Evolutionary conservation across 2,888 invertebrate species (phyloP), one percentile per base, ranked within the genome.

Genomic region (Eristalis tenax): DNA sequence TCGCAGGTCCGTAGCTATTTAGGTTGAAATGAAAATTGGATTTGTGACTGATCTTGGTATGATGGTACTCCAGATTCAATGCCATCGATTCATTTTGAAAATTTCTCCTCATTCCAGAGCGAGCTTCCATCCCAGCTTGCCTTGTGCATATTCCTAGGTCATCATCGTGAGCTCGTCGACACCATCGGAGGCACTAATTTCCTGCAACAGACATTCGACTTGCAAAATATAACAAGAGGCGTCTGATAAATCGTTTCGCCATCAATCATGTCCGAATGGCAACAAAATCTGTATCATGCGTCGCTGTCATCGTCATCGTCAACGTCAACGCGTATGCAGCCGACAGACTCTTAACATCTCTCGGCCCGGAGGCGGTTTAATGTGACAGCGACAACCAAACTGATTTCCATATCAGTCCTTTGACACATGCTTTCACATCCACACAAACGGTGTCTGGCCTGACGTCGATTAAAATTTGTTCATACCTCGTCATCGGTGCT

Each of bases 321-420:
- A 23, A 15, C 61, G 74, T 35, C 70, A 77, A 59, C 64, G 64
- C 40, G 32, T 32, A 57, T 15, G 13, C 26, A 32, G 32, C 32
- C 4, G 32, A 32, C 32, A 32, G 23, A n/a, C 69, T 23, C n/a
- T 38, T 22, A n/a, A 43, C 63, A 68, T 50, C 18, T 61, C 63
- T 40, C 64, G 35, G 40, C 59, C 26, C 56, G 23, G 56, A 68
- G 87, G 87, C 40, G 87, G 87, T 32, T 73, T 79, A 80, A 83
- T 87, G 69, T 79, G 79, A 79, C 87, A 80, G 56, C 68, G 35
- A 76, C 87, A 83, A 57, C 73, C n/a, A 79, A 87, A 87, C 87
- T 76, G 79, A 83, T 87, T 87, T 87, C 87, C 87, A 87, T 87
- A 87, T 87, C 87, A 83, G 64, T 83, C 79, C 87, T 87, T 83